Evolutionary conservation across 2,888 invertebrate species (phyloP).

Genomic region (Drosophila rubida): DNA sequence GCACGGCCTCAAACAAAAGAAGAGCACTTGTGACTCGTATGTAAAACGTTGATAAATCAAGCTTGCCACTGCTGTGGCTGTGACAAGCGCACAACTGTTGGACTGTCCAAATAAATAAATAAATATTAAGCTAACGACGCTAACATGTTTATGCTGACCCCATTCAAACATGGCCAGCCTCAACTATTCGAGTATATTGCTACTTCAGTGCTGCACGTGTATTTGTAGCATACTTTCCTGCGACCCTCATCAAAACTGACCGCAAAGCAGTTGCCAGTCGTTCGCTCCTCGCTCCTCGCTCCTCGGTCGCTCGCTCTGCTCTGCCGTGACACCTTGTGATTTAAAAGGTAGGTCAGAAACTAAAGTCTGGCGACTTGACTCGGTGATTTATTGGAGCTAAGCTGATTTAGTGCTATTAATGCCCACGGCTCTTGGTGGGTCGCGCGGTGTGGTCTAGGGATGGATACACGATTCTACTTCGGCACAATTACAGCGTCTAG

Average conservation of each 20-base stretch:
- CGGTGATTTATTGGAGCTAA: constrained; percentile 63
- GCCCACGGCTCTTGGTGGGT: constrained; percentile 17
- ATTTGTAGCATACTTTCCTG: constrained; percentile 50
- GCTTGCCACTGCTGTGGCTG: constrained; percentile 55
- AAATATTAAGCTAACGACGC: constrained; percentile 60
- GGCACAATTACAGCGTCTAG: constrained; percentile 73
- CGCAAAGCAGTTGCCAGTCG: constrained; percentile 13
- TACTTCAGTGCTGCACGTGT: constrained; percentile 7
- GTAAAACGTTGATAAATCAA: constrained; percentile 78
- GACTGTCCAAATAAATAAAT: constrained; percentile 74
- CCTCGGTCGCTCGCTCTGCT: too few relatives aligned
- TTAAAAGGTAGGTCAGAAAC: constrained; percentile 71
- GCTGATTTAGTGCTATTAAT: constrained; percentile 73
- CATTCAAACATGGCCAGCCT: constrained; percentile 38
- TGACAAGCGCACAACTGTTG: constrained; percentile 73
- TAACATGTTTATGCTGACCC: constrained; percentile 65
- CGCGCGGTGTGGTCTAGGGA: background rate
- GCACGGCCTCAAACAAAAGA: background rate
- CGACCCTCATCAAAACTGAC: constrained; percentile 67
- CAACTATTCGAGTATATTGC: constrained; percentile 25
- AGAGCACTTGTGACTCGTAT: constrained; percentile 35
- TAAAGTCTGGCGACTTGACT: constrained; percentile 55
- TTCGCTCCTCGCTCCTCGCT: background rate
- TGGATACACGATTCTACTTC: constrained; percentile 46
- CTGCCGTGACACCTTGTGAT: constrained; percentile 72